phyloP scores from a whole-genome alignment of 2,888 invertebrate genomes.

The Habroteleia sp. region DNA sequence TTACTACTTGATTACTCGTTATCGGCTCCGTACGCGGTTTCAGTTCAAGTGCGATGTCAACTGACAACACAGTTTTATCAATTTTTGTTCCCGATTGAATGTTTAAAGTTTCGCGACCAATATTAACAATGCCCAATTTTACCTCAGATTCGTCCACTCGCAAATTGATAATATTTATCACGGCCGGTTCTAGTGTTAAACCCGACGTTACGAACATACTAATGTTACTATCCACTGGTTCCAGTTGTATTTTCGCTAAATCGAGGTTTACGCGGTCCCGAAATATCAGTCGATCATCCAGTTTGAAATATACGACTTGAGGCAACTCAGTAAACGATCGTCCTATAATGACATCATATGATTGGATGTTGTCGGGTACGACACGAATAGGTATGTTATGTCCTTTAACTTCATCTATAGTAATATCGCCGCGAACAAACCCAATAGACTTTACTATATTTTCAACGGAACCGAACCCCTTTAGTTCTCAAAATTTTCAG shows the following conservation, averaged over 20 bases:
- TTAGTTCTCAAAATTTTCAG: background rate
- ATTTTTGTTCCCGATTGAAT: background rate
- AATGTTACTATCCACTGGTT: background rate
- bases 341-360: constrained; percentile 25
- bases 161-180: constrained; percentile 12
- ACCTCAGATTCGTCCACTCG: background rate
- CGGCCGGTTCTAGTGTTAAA: background rate
- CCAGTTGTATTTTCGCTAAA: background rate
- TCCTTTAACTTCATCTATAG: background rate
- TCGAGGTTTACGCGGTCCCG: constrained; percentile 4
- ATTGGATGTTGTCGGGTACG: constrained; percentile 23
- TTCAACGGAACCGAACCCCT: background rate
- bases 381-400: constrained; percentile 3
- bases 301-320: constrained; percentile 38
- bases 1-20: background rate
- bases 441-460: constrained; percentile 44
- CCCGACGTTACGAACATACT: background rate
- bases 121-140: constrained; percentile 2
- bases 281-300: constrained; percentile 23
- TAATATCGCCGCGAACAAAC: background rate
- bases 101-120: background rate
- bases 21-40: background rate
- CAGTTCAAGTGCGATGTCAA: constrained; percentile 1
- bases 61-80: background rate
- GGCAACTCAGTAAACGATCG: constrained; percentile 33